phyloP scores from a whole-genome alignment of 2,888 invertebrate genomes.

The Habrosyne pyritoides region DNA sequence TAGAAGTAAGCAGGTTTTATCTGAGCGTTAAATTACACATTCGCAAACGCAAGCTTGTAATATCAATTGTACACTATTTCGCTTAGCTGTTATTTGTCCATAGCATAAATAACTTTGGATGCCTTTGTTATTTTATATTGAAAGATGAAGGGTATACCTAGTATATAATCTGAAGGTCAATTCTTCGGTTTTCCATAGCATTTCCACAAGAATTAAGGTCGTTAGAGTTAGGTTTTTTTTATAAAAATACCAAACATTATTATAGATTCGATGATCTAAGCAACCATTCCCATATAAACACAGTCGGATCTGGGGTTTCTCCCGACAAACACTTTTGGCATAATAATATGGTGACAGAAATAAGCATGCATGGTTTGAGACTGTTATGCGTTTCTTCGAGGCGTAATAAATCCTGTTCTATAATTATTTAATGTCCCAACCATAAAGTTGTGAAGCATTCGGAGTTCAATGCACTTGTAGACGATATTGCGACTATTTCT shows the following conservation, averaged over 20 bases:
- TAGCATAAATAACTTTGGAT: conserved; percentile 10
- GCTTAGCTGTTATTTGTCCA: conserved; percentile 14
- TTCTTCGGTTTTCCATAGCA: too few relatives aligned
- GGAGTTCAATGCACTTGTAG: conserved; percentile 57
- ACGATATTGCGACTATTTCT: conserved; percentile 51
- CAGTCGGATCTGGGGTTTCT: background rate
- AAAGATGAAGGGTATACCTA: too few relatives aligned
- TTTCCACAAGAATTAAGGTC: too few relatives aligned
- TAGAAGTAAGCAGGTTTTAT: conserved; percentile 1
- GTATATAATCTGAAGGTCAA: too few relatives aligned
- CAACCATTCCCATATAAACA: too few relatives aligned
- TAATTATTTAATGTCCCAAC: conserved; percentile 60
- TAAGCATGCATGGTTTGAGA: background rate
- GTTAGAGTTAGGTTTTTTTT: too few relatives aligned
- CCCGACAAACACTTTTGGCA: background rate
- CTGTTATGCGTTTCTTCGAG: conserved; percentile 11
- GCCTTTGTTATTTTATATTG: background rate
- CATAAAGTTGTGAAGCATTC: conserved; percentile 42
- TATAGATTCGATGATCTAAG: too few relatives aligned
- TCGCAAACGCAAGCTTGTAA: conserved; percentile 23
- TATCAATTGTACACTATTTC: conserved; percentile 17
- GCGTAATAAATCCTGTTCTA: conserved; percentile 38
- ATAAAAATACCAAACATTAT: too few relatives aligned
- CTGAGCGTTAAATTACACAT: conserved; percentile 19
- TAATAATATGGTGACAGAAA: background rate